phyloP scores from a whole-genome alignment of 2,113 vertebrate species.

The Myotis brandtii region DNA sequence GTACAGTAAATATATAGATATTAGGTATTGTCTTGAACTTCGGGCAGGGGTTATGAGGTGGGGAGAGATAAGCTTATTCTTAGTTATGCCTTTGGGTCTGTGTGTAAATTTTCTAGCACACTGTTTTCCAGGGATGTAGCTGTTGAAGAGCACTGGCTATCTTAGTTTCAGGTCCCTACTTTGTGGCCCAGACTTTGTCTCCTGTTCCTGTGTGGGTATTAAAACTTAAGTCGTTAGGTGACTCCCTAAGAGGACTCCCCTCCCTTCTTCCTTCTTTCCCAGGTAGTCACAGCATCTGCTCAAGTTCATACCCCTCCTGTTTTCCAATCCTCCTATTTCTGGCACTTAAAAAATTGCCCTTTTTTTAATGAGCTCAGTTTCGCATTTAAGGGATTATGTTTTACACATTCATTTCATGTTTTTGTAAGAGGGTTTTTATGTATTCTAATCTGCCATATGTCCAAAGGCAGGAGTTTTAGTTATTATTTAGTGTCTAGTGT shows the following conservation, averaged over 20 bases:
- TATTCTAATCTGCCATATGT: neutral
- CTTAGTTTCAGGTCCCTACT: neutral
- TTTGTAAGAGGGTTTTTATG: neutral
- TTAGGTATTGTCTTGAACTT: constrained; percentile 33
- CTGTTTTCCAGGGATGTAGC: neutral
- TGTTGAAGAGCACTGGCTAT: neutral
- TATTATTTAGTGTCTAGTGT: neutral
- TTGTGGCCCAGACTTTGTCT: neutral
- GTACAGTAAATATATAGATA: neutral
- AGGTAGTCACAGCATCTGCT: neutral
- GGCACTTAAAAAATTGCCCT: neutral
- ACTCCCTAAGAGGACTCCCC: neutral
- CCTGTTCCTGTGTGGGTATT: neutral
- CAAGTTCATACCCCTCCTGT: neutral
- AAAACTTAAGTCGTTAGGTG: neutral
- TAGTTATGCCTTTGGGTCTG: neutral
- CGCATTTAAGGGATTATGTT: neutral
- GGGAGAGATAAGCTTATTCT: neutral
- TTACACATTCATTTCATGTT: constrained; percentile 24
- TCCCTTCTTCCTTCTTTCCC: neutral
- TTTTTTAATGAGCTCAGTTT: constrained; percentile 20
- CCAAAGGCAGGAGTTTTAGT: neutral
- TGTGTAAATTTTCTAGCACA: neutral
- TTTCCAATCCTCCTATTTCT: neutral
- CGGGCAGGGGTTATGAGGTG: neutral